Evolutionary conservation across 2,888 invertebrate genomes (phyloP).

Genomic region (Caenorhabditis uteleia): DNA sequence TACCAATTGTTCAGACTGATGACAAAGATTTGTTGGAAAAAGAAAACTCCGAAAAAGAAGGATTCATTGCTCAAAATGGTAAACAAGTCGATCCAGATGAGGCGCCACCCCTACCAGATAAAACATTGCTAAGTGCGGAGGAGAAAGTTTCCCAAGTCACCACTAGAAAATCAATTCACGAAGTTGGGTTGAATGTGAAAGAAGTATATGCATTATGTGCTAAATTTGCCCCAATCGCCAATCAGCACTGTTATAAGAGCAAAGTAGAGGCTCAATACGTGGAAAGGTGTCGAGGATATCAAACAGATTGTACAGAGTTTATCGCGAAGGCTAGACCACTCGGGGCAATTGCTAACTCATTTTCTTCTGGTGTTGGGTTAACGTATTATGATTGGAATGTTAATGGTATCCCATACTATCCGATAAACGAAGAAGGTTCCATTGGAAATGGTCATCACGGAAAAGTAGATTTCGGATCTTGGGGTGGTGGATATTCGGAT

Average conservation of each 20-base stretch:
- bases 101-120: conserved; percentile 6
- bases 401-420: conserved; percentile 62
- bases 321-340: conserved; percentile 41
- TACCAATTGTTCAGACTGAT: no score
- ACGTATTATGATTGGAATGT: conserved; percentile 60
- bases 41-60: conserved; percentile 14
- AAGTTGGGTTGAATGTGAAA: conserved; percentile 40
- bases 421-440: conserved; percentile 60
- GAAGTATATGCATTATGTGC: conserved; percentile 49
- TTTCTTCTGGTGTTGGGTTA: conserved; percentile 58
- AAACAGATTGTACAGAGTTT: conserved; percentile 50
- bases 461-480: conserved; percentile 62
- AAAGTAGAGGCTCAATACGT: conserved; percentile 52
- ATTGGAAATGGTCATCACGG: conserved; percentile 61
- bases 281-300: conserved; percentile 57
- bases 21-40: no score
- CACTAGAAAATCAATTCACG: conserved; percentile 34
- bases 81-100: conserved; percentile 39
- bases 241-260: conserved; percentile 55
- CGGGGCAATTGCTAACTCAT: conserved; percentile 61
- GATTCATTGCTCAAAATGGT: conserved; percentile 38
- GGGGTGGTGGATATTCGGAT: conserved; percentile 62
- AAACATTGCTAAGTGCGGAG: conserved; percentile 19
- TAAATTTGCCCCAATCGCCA: conserved; percentile 53
- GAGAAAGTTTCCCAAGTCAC: conserved; percentile 26